phyloP scores from a whole-genome alignment of 2,888 invertebrate genomes.

The Seira musarum region DNA sequence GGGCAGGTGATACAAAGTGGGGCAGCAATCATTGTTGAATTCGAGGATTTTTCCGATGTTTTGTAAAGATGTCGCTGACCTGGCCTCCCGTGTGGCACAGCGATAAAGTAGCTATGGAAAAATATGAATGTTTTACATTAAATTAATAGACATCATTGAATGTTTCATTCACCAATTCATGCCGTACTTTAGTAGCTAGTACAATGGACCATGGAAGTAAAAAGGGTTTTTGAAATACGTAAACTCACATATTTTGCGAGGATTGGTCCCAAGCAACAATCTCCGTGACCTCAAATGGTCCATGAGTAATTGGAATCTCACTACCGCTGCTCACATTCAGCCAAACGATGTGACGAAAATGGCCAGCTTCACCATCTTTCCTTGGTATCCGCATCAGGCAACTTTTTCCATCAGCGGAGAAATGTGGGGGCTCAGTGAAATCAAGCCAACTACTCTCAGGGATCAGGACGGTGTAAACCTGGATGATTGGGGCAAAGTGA shows the following conservation, averaged over 20 bases:
- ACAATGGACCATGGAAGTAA: too few relatives aligned
- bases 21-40: conserved; percentile 70
- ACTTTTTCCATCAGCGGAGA: conserved; percentile 71
- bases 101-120: conserved; percentile 82
- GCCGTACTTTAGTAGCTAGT: too few relatives aligned
- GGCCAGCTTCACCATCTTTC: conserved; percentile 74
- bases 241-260: conserved; percentile 80
- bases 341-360: conserved; percentile 75
- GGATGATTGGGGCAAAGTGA: too few relatives aligned
- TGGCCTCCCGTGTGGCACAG: conserved; percentile 84
- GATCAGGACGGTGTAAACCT: conserved; percentile 69
- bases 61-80: conserved; percentile 88
- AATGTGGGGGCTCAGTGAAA: conserved; percentile 72
- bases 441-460: conserved; percentile 72
- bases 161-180: too few relatives aligned
- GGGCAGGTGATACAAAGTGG: conserved; percentile 73
- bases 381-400: conserved; percentile 76
- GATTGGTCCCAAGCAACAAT: conserved; percentile 85
- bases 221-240: too few relatives aligned
- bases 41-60: conserved; percentile 75
- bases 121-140: neutral
- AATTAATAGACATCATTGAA: too few relatives aligned
- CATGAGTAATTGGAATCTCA: conserved; percentile 77
- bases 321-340: conserved; percentile 64
- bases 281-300: conserved; percentile 82